Conservation (phyloP, 2,113 vertebrate species). For the Tupaia tana region DNA sequence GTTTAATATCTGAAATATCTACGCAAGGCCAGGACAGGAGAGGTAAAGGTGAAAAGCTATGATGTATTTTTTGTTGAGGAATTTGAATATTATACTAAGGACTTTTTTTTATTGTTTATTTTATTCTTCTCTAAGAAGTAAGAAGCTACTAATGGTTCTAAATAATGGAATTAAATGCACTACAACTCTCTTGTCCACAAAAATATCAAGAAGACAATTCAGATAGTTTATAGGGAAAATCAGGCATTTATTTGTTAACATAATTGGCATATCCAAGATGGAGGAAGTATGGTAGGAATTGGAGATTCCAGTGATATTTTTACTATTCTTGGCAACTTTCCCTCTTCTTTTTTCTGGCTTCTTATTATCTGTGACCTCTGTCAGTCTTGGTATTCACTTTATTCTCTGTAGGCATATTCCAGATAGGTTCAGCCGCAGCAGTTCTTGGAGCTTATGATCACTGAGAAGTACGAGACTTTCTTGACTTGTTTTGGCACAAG, state of each 20-base stretch:
- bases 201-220: not conserved
- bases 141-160: slow-evolving; percentile 35
- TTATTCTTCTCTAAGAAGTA: not conserved
- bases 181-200: not conserved
- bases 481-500: slow-evolving; percentile 24
- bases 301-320: not conserved
- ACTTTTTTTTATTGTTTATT: not conserved
- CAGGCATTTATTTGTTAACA: slow-evolving; percentile 2
- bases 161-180: not conserved
- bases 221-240: not conserved
- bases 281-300: not conserved
- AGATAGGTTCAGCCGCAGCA: not conserved
- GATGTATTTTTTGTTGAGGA: not conserved
- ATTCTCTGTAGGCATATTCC: not conserved
- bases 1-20: slow-evolving; percentile 20
- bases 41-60: not conserved
- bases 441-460: not conserved
- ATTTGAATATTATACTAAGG: not conserved
- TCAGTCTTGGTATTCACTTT: not conserved
- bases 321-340: not conserved
- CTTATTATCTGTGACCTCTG: not conserved
- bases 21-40: not conserved
- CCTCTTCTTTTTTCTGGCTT: not conserved
- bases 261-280: not conserved
- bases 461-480: slow-evolving; percentile 14